Evolutionary conservation across 2,888 invertebrate species (phyloP).

Genomic region (Cheilosia vulpina): DNA sequence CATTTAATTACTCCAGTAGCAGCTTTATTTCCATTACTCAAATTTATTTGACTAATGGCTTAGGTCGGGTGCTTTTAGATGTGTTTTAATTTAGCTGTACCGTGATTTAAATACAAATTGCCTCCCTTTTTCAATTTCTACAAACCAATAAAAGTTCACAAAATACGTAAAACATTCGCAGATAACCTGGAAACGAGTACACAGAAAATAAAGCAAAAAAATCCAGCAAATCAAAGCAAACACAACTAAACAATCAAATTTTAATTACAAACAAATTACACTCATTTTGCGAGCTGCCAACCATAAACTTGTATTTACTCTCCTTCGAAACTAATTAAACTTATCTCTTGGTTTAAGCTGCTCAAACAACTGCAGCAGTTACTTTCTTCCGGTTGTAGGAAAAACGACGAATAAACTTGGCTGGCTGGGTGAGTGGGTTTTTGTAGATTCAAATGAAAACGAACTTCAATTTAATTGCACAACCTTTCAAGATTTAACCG

Average conservation of each 20-base stretch:
- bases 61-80: too few species aligned
- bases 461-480: slow-evolving; percentile 68
- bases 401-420: slow-evolving; percentile 22
- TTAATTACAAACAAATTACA: slow-evolving; percentile 73
- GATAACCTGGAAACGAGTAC: slow-evolving; percentile 28
- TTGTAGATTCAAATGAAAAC: slow-evolving; percentile 49
- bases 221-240: slow-evolving; percentile 10
- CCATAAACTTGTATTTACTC: slow-evolving; percentile 74
- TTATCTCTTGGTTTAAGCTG: slow-evolving; percentile 59
- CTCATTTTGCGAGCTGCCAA: slow-evolving; percentile 71
- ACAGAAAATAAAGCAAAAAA: background rate
- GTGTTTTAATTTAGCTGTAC: background rate
- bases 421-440: background rate
- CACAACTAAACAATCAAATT: slow-evolving; percentile 68
- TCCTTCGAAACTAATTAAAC: slow-evolving; percentile 70
- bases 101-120: background rate
- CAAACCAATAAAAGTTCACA: slow-evolving; percentile 8
- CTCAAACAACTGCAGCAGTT: slow-evolving; percentile 40
- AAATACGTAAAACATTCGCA: slow-evolving; percentile 40
- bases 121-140: background rate
- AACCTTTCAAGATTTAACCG: slow-evolving; percentile 57
- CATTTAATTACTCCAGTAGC: too few species aligned
- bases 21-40: too few species aligned
- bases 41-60: too few species aligned
- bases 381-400: slow-evolving; percentile 29